Conservation (phyloP, 2,797 vertebrate genomes). For the Margarornis squamiger region DNA sequence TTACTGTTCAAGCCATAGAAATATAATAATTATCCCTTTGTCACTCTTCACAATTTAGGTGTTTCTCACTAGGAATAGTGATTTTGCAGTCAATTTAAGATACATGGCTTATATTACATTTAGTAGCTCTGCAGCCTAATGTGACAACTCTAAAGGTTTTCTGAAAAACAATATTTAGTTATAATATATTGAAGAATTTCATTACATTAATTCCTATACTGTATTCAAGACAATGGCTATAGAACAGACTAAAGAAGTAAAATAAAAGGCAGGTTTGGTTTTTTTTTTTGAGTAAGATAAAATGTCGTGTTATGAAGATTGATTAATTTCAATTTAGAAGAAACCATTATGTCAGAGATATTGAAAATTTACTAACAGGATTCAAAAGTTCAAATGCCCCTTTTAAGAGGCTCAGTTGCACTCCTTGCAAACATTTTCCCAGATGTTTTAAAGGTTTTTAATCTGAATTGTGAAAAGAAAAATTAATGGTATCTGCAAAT, state of each 20-base stretch:
- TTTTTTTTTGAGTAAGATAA: background rate
- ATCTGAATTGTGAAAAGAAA: background rate
- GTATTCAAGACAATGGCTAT: background rate
- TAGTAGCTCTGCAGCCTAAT: background rate
- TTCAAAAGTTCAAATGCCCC: background rate
- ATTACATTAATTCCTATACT: background rate
- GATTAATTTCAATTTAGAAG: background rate
- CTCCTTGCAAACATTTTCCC: background rate
- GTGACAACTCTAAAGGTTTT: background rate
- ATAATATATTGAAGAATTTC: background rate
- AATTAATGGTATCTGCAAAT: background rate
- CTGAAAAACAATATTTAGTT: background rate
- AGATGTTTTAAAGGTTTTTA: background rate
- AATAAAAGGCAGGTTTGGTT: background rate
- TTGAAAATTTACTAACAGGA: background rate
- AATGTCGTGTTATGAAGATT: background rate
- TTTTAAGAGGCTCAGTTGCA: rapidly evolving
- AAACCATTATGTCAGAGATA: background rate
- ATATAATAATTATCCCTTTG: background rate
- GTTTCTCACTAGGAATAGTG: background rate
- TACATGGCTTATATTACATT: background rate
- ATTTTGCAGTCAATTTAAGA: background rate
- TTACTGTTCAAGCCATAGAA: background rate
- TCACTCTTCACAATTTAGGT: background rate
- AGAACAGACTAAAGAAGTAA: background rate